Percentiles rank a stretch among this genome's conserved stretches.
phyloP scores from a whole-genome alignment of 2,888 invertebrate genomes.

The Latheticus oryzae region DNA sequence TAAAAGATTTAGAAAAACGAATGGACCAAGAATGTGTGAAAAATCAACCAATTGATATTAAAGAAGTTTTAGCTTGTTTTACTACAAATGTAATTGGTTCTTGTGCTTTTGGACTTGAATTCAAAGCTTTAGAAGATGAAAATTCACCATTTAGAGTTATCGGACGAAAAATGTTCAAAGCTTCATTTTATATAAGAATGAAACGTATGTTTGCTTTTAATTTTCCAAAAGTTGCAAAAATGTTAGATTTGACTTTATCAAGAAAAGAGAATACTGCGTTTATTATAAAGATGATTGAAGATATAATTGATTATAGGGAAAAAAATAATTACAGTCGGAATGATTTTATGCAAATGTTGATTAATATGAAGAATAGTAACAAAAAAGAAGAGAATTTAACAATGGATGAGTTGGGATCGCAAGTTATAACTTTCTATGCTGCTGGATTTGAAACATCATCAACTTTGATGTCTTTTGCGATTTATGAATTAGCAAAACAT shows the following conservation, averaged over 20 bases:
- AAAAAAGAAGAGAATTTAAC: conserved; percentile 5
- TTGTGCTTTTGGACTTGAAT: conserved; percentile 71
- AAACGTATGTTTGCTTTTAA: not conserved
- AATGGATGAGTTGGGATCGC: conserved; percentile 1
- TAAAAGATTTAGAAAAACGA: not conserved
- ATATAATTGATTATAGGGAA: conserved; percentile 11
- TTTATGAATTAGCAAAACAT: conserved; percentile 46
- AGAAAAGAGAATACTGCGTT: conserved; percentile 7
- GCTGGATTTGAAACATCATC: conserved; percentile 50
- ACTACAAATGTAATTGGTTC: conserved; percentile 71
- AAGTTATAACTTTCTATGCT: conserved; percentile 1
- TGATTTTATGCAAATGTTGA: conserved; percentile 19
- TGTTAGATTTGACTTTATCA: not conserved
- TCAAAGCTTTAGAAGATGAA: conserved; percentile 68
- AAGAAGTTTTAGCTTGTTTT: conserved; percentile 68
- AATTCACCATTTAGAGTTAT: conserved; percentile 63
- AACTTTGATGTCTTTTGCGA: conserved; percentile 44
- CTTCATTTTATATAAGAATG: not conserved
- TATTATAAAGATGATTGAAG: conserved; percentile 10
- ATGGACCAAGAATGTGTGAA: conserved; percentile 5
- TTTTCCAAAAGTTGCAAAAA: conserved; percentile 3
- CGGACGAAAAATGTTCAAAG: conserved; percentile 42
- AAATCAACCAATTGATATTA: conserved; percentile 41
- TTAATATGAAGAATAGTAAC: conserved; percentile 17
- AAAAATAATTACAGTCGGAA: conserved; percentile 20